Evolutionary conservation across 2,797 vertebrate genomes (phyloP).

Genomic region (Epinephelus awoara): DNA sequence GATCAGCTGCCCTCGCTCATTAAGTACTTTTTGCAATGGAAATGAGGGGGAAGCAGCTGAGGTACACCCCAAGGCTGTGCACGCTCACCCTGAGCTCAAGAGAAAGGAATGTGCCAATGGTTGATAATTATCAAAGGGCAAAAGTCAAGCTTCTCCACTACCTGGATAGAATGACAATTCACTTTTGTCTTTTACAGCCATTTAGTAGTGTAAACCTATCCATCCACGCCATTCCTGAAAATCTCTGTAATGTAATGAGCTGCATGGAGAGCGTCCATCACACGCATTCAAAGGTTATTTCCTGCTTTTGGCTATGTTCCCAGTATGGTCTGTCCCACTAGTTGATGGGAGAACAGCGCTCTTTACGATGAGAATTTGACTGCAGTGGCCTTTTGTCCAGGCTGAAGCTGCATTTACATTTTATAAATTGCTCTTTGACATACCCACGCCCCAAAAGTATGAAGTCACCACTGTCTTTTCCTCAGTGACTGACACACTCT

Average conservation of each 20-base stretch:
- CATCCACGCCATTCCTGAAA: neutral
- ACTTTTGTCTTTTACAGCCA: constrained; percentile 22
- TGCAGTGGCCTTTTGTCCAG: constrained; percentile 61
- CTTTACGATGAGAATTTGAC: constrained; percentile 57
- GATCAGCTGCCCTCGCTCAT: constrained; percentile 42
- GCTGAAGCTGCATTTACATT: constrained; percentile 29
- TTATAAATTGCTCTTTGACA: constrained; percentile 28
- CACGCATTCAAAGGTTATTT: constrained; percentile 61
- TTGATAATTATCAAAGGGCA: constrained; percentile 70
- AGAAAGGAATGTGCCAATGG: constrained; percentile 75
- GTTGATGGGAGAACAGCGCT: constrained; percentile 54
- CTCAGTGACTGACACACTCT: neutral
- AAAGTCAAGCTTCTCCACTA: constrained; percentile 36
- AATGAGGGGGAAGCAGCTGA: constrained; percentile 58
- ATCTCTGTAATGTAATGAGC: neutral
- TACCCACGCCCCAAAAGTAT: neutral
- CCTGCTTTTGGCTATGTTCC: constrained; percentile 66
- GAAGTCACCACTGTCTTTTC: neutral
- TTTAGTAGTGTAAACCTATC: neutral
- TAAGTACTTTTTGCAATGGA: constrained; percentile 62
- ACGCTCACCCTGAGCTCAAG: constrained; percentile 44
- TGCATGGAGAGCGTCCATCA: constrained; percentile 25
- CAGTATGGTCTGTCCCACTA: constrained; percentile 52
- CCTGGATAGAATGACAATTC: constrained; percentile 35
- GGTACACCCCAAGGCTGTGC: constrained; percentile 44